Base-by-base conservation (phyloP, 2,113 vertebrate genomes). In the Chascanopsetta lugubris region DNA sequence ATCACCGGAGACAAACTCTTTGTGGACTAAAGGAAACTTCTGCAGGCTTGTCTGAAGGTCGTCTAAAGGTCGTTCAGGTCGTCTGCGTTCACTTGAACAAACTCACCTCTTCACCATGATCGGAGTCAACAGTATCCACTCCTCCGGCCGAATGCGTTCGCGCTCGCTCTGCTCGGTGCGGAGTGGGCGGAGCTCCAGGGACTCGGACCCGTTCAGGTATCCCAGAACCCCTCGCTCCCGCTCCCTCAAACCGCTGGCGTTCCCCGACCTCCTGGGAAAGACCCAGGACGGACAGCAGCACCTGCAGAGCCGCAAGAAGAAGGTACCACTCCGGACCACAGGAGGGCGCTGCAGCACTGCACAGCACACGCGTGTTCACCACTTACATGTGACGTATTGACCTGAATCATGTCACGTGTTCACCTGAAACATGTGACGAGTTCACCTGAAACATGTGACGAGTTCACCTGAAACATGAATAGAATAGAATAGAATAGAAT, bases 91-190 rank as follows among this genome's bases (percentile, higher is more conserved):
- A 36, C 34, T 36, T 36, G 1, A 13, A 13, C 2, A 36, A 36
- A 38, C 13, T 38, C 6, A 15, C 2, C 20, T 6, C 12, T 2
- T 5, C 34, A 77, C 48, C 26, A 98, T 99, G 97, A 96, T 98
- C 45, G 95, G 97, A 0, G 93, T 99, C 49, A 98, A 97, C 93
- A 97, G 96, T 90, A 95, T 98, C 82, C 94, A 95, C 83, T 96
- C 95, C n/a, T 87, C 93, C 0, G 94, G 95, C 53, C 94, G 95
- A 46, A 85, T 94, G 80, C 94, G 95, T 51, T 96, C 95, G 5
- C 95, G 95, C 20, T 96, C 96, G 17, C 93, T 96, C 72, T 96
- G 96, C 87, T 96, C 96, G 0, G 96, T 96, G 72, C 95, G 96
- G 66, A 95, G 94, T 64, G 94, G 94, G 48, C 94, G 95, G 59